phyloP scores from a whole-genome alignment of 2,113 vertebrate genomes.

The Aplodontia rufa region DNA sequence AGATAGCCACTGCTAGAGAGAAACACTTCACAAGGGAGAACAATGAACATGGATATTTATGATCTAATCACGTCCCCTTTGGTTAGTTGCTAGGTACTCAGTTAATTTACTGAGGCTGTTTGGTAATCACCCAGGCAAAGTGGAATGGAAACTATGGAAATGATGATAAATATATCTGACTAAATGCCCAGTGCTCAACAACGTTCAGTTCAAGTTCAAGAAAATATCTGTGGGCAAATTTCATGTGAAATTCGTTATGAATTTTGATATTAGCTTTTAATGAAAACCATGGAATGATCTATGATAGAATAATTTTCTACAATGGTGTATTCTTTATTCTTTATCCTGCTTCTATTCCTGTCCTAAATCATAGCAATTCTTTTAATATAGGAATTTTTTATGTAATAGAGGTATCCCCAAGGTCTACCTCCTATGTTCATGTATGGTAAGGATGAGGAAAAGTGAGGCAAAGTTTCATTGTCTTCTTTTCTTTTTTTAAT shows the following conservation, averaged over 20 bases:
- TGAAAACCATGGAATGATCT: conserved; percentile 46
- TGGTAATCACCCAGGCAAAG: conserved; percentile 1
- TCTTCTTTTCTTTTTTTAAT: too few species aligned
- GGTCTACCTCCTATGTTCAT: conserved; percentile 21
- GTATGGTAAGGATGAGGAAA: background rate
- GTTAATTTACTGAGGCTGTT: background rate
- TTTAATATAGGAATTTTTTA: conserved; percentile 18
- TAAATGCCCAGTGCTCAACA: conserved; percentile 21
- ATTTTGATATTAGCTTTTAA: background rate
- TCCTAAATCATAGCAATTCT: background rate
- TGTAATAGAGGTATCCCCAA: background rate
- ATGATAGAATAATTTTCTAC: conserved; percentile 17
- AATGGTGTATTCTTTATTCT: background rate
- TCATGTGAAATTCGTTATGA: conserved; percentile 62
- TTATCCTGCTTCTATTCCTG: background rate
- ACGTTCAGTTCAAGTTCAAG: conserved; percentile 56
- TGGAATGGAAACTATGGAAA: background rate
- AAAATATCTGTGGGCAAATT: conserved; percentile 43
- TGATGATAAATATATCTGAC: background rate
- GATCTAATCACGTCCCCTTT: background rate
- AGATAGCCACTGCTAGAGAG: background rate
- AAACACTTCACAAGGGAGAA: background rate
- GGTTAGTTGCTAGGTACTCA: background rate
- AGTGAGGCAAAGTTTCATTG: background rate
- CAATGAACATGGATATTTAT: rapidly evolving